Evolutionary conservation across 2,888 invertebrate species (phyloP), one percentile per base, ranked within the genome.

Genomic region (Marasmarcha lunaedactyla): DNA sequence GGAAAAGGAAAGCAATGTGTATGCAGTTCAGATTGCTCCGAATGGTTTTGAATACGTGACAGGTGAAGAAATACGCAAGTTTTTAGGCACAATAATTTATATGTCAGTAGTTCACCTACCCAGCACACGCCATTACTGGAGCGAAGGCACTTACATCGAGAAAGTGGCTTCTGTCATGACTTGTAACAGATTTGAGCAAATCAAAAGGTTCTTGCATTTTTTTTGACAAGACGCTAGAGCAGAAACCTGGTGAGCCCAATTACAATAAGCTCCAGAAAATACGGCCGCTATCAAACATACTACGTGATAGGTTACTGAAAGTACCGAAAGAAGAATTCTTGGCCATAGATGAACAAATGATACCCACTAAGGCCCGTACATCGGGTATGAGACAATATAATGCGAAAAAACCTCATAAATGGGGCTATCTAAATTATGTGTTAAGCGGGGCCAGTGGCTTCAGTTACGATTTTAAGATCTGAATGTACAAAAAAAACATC

Each of bases 241-340:
- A 40, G 14, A 42, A 37, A 6, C 5, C 9, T n/a, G n/a, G n/a
- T 13, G 4, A n/a, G 5, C 5, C 2, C 6, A 51, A 49, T 2
- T 45, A 53, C 40, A 54, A 59, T 33, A 56, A 56, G 40, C 42
- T 60, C 3, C 54, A 52, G 36, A 59, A 59, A 54, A 46, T 59
- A 25, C 14, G 52, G 14, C 58, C 51, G 4, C 9, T 54, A 1
- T 1, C 54, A 1, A 43, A 51, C 20, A n/a, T 36, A 1, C 40
- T 52, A 40, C 35, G 38, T 5, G 36, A 49, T 14, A 50, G 36
- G 20, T 39, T 50, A 10, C 30, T 45, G 10, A 14, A 45, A 33
- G 45, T 57, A n/a, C 58, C 59, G 2, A 59, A 51, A 46, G 59
- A 59, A 47, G 58, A 64, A 34, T 53, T 45, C 42, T n/a, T n/a